A percentile compares a stretch with the other conserved stretches of the same genome.
These are phyloP conservation scores for Phasia obesa DNA, from an alignment of 2,888 invertebrate genomes.

Conservation along the genomic window DNA sequence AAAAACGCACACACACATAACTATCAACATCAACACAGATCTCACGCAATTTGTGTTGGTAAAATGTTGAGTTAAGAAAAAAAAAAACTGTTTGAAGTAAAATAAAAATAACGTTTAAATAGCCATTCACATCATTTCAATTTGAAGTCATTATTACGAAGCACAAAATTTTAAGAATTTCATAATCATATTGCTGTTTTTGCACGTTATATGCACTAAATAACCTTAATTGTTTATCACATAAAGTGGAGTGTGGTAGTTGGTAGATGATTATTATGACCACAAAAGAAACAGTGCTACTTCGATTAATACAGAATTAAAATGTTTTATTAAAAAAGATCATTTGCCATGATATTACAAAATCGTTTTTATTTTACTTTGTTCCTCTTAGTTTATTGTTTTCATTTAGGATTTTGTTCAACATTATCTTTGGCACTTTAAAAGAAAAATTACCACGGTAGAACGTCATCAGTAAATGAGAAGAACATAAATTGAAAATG, in stretches of 20 bases:
- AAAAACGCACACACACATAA: not conserved
- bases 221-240: conserved; percentile 68
- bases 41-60: conserved; percentile 62
- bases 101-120: conserved; percentile 57
- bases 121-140: conserved; percentile 69
- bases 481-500: conserved; percentile 45
- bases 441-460: conserved; percentile 65
- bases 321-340: conserved; percentile 68
- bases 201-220: conserved; percentile 53
- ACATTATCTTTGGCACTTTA: conserved; percentile 60
- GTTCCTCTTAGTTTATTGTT: conserved; percentile 33
- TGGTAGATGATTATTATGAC: not conserved
- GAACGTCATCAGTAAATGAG: conserved; percentile 61
- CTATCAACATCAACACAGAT: conserved; percentile 43
- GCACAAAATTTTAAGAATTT: conserved; percentile 67
- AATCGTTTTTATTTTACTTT: conserved; percentile 8
- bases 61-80: not conserved
- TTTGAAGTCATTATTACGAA: conserved; percentile 69
- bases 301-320: conserved; percentile 68
- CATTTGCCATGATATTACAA: conserved; percentile 66
- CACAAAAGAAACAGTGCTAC: not conserved
- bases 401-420: conserved; percentile 37
- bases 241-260: conserved; percentile 33
- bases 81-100: conserved; percentile 22
- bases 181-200: conserved; percentile 54